Base-by-base conservation (phyloP, 2,113 vertebrate species). In the Osmerus mordax region DNA sequence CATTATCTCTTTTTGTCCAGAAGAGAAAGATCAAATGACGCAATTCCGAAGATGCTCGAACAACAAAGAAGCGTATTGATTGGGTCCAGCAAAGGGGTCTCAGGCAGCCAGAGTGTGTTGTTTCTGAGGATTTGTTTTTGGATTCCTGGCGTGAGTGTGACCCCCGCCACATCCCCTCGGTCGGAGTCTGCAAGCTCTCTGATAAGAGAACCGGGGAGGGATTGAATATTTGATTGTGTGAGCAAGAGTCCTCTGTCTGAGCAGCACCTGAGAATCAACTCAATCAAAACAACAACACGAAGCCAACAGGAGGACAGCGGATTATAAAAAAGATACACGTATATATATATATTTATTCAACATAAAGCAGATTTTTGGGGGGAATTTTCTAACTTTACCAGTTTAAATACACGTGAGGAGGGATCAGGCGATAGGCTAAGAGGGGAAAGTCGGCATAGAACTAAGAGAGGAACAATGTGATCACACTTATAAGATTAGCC, bases 181-280 rank as follows among this genome's bases (percentile, higher is more conserved):
- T 12, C 6, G 18, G 58, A 5, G 21, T 21, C 63, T 65, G 63
- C 36, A 4, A n/a, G 36, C 18, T 9, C 21, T 65, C 63, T 65
- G 63, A 65, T 65, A 51, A 51, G 29, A n/a, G 29, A 0, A n/a
- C 14, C 8, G 18, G 15, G 8, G 32, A 36, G 25, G 18, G 18
- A 47, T 21, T 51, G 29, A 47, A 65, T 21, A 65, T 51, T 47
- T 65, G 63, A 47, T 36, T 65, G 32, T 32, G 29, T 47, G 63
- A 21, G 32, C 2, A 4, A 11, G 1, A 19, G 58, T 23, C 3
- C 12, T 16, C 13, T 28, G 55, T 18, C 29, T 29, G 29, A 32
- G 61, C 11, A 63, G 3, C 63, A 65, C 63, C 32, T n/a, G 63
- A 47, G 63, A 65, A 13, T 65, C 63, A 47, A 65, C 32, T 65